These are phyloP conservation scores for Drosophila neocordata DNA, from an alignment of 1,140 invertebrate species.

Conservation along the genomic window DNA sequence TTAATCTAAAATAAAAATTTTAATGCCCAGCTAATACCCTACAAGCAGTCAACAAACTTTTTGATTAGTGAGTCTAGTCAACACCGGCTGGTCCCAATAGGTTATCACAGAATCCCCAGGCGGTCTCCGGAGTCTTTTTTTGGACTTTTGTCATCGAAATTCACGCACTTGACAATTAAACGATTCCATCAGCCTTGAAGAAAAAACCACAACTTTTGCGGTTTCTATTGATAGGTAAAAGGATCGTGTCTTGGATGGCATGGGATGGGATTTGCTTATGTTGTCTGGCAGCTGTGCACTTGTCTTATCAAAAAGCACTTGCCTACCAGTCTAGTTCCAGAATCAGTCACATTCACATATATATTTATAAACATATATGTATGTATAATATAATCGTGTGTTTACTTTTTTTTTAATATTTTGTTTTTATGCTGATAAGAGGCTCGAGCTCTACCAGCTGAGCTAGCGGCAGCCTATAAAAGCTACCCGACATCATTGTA, in stretches of 20 bases:
- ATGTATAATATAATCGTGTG: constrained; percentile 35
- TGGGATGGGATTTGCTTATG: constrained; percentile 5
- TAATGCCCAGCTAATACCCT: neutral
- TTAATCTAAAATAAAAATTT: neutral
- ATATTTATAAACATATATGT: neutral
- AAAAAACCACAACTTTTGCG: constrained; percentile 18
- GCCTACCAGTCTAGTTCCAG: constrained; percentile 10
- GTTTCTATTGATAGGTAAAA: neutral
- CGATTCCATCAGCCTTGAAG: constrained; percentile 52
- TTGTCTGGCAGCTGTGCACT: constrained; percentile 39
- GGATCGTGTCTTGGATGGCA: neutral
- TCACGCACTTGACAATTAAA: constrained; percentile 35
- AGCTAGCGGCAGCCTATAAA: constrained; percentile 59
- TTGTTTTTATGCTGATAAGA: constrained; percentile 56
- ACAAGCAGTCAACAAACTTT: constrained; percentile 10
- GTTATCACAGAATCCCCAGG: constrained; percentile 15
- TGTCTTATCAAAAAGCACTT: constrained; percentile 30
- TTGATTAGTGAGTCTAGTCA: constrained; percentile 5
- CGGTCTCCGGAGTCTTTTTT: constrained; percentile 6
- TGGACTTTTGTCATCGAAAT: constrained; percentile 1
- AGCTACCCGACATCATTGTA: constrained; percentile 43
- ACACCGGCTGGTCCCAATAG: constrained; percentile 8
- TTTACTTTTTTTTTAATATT: constrained; percentile 49
- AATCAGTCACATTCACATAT: constrained; percentile 1
- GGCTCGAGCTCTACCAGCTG: constrained; percentile 3